Evolutionary conservation across 2,113 vertebrate genomes (phyloP).

Genomic region (Sula dactylatra): DNA sequence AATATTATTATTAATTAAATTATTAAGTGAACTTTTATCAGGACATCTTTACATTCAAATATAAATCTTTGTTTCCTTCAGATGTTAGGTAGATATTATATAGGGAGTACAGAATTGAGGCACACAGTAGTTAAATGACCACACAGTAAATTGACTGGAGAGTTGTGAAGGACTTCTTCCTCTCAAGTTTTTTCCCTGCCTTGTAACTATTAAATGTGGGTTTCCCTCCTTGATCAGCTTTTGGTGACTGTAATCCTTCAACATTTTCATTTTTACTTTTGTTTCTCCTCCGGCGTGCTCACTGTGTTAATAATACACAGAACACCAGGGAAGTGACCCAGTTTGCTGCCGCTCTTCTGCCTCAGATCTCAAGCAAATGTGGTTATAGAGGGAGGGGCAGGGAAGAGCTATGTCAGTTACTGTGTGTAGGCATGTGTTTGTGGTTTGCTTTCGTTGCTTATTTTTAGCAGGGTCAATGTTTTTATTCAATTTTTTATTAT

Average conservation of each 20-base stretch:
- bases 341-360: neutral
- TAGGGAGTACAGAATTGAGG: neutral
- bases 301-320: rapidly evolving
- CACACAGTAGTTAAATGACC: neutral
- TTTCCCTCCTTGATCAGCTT: neutral
- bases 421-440: neutral
- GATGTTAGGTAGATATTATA: rapidly evolving
- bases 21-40: neutral
- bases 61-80: neutral
- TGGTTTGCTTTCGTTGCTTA: neutral
- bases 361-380: neutral
- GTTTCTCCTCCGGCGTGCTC: rapidly evolving
- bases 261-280: neutral
- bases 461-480: neutral
- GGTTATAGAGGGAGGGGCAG: neutral
- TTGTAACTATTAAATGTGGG: neutral
- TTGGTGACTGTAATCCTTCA: neutral
- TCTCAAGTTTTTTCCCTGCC: neutral
- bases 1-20: no score
- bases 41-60: neutral
- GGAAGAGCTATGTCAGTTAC: neutral
- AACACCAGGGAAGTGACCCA: neutral
- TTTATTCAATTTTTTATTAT: neutral
- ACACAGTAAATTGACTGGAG: neutral
- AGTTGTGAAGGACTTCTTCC: neutral